Evolutionary conservation across 1,140 invertebrate genomes (phyloP).

Genomic region (Drosophila sucinea): DNA sequence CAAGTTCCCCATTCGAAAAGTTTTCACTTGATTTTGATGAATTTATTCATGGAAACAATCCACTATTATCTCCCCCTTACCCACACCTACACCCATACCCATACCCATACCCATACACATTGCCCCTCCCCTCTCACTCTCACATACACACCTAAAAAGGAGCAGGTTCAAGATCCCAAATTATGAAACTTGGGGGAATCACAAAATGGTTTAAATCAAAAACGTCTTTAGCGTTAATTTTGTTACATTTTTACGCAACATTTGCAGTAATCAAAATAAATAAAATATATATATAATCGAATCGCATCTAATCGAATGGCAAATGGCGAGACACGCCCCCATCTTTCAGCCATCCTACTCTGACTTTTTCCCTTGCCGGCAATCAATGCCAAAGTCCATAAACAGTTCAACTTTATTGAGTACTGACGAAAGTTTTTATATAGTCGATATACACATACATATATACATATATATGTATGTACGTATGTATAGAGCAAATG

Average conservation of each 20-base stretch:
- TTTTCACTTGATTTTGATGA: constrained; percentile 68
- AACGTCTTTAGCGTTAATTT: constrained; percentile 52
- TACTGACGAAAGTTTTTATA: constrained; percentile 46
- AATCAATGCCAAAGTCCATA: constrained; percentile 59
- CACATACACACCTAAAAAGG: not conserved
- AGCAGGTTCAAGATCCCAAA: not conserved
- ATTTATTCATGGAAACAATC: constrained; percentile 40
- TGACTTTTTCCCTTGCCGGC: constrained; percentile 7
- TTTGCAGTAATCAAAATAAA: constrained; percentile 54
- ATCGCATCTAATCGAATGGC: constrained; percentile 46
- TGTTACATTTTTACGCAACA: constrained; percentile 46
- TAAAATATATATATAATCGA: constrained; percentile 62
- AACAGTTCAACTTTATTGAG: constrained; percentile 64
- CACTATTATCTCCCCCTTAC: not conserved
- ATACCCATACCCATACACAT: not conserved
- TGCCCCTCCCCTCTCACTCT: not conserved
- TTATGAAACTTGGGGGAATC: constrained; percentile 6
- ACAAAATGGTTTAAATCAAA: constrained; percentile 21
- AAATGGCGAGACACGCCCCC: constrained; percentile 38
- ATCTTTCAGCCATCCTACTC: not conserved
- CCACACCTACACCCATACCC: not conserved
- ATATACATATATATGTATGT: not conserved
- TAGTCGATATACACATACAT: constrained; percentile 1
- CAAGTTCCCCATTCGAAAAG: constrained; percentile 25
- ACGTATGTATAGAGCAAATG: constrained; percentile 20